A percentile compares a stretch with the other conserved stretches of the same genome.
phyloP scores from a whole-genome alignment of 2,888 invertebrate species.

The Cephus sareptanus region DNA sequence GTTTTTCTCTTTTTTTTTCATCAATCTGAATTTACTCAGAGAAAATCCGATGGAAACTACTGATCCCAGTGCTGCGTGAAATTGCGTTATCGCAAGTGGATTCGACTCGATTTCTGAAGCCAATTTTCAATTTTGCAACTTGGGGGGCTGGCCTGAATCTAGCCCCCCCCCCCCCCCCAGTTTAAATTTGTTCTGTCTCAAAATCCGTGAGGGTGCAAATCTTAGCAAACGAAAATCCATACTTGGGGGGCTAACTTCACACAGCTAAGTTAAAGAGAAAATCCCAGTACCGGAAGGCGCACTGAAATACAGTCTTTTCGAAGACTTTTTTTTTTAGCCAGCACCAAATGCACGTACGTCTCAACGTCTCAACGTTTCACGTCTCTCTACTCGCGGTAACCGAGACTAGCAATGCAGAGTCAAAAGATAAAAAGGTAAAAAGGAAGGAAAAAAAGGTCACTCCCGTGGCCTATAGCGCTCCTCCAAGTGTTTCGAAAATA shows the following conservation, averaged over 20 bases:
- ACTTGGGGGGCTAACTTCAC: too few species aligned
- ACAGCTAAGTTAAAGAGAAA: not conserved
- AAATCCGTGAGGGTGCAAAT: too few species aligned
- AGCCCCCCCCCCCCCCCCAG: too few species aligned
- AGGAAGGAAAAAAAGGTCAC: not conserved
- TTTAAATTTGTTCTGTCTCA: too few species aligned
- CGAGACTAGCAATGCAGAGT: not conserved
- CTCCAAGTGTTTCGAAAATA: not conserved
- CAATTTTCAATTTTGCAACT: too few species aligned
- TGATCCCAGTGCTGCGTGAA: slow-evolving; percentile 8
- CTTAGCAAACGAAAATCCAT: too few species aligned
- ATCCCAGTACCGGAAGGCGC: not conserved
- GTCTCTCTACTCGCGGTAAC: not conserved
- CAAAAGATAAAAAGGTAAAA: not conserved
- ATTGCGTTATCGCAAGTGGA: slow-evolving; percentile 26
- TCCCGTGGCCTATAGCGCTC: not conserved
- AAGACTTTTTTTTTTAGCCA: not conserved
- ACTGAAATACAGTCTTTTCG: not conserved
- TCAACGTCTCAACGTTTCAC: too few species aligned
- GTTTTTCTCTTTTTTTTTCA: slow-evolving; percentile 1
- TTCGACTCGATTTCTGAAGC: slow-evolving; percentile 16
- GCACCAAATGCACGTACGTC: not conserved
- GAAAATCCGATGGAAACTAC: too few species aligned
- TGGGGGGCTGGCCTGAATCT: too few species aligned
- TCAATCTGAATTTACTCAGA: too few species aligned